Conservation (phyloP, 2,888 invertebrate species). For the Meiosimyza platycephala region DNA sequence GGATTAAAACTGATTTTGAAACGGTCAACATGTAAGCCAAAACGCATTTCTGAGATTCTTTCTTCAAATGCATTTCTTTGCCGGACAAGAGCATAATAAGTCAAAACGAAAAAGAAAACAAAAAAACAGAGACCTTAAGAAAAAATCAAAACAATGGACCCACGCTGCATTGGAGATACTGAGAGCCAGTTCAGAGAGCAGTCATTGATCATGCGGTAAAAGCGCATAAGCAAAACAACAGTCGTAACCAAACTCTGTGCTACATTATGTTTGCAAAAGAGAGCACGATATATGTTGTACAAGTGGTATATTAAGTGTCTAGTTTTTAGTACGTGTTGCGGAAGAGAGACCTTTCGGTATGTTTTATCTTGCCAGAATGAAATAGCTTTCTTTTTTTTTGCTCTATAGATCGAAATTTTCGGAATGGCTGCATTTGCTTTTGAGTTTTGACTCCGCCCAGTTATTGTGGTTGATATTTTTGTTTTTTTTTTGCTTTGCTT, state of each 20-base stretch:
- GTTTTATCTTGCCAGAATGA: constrained; percentile 35
- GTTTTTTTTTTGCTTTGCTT: constrained; percentile 2
- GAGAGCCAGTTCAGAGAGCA: not conserved
- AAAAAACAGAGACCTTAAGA: constrained; percentile 14
- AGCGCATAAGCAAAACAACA: no score
- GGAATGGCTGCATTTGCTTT: constrained; percentile 56
- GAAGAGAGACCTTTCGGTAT: constrained; percentile 26
- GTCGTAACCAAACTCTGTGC: not conserved
- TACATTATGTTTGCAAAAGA: not conserved
- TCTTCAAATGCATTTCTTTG: constrained; percentile 25
- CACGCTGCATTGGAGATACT: constrained; percentile 29
- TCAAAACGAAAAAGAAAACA: not conserved
- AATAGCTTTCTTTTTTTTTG: not conserved
- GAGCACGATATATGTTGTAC: not conserved
- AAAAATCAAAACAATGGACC: constrained; percentile 26
- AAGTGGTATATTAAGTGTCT: no score
- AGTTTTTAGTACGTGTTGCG: no score
- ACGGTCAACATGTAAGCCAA: constrained; percentile 60
- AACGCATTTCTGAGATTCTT: constrained; percentile 62
- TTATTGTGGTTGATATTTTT: not conserved
- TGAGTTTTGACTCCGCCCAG: constrained; percentile 6
- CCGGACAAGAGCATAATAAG: constrained; percentile 19
- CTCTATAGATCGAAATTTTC: not conserved
- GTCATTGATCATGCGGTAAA: no score
- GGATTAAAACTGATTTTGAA: constrained; percentile 66